Base-by-base conservation (phyloP, 92 coral and sea anemone species). In the Virgularia gustaviana region DNA sequence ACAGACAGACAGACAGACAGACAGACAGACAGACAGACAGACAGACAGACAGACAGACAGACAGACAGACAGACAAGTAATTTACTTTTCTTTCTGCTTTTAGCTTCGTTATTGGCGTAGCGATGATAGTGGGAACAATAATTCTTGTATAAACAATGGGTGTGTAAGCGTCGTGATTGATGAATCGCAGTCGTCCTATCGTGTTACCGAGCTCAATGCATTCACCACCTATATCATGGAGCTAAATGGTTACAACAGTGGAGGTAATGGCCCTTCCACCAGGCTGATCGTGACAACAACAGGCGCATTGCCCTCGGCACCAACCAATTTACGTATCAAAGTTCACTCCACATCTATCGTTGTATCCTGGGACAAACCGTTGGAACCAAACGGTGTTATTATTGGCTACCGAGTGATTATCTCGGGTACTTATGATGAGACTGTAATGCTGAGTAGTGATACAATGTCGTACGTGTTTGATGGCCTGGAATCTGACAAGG, bases 201-300 rank as follows among this genome's bases (percentile, higher is more conserved):
- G 42, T 0, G 90, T 89, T 19, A 32, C 63, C 22, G 85, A 84
- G 1, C 79, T 89, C 1, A 63, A 36, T 12, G 88, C 91, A 7
- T 89, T 59, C 35, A 59, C 62, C 6, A 63, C 42, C 58, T 89
- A 87, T 71, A 37, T 33, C 12, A 7, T 89, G 31, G 81, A 52
- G 1, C 59, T 89, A 27, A 87, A 73, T 36, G 96, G 90, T 7
- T 83, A 54, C 32, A 89, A 89, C 72, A 89, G 89, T 39, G 96
- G 96, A 0, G 96, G 96, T 9, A 82, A 84, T 28, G 96, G 96
- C 0, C 96, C 96, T 9, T 6, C 54, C 23, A 89, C 88, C 37
- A 71, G 49, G 9, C 87, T 80, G 31, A 35, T 66, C 12, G 10
- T 66, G 13, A 89, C 96, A 13, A 34, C 27, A 18, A 78, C 85